A percentile compares a stretch with the other conserved stretches of the same genome.
Evolutionary conservation across 2,888 invertebrate genomes (phyloP).

Genomic region (Rhamnusium bicolor): DNA sequence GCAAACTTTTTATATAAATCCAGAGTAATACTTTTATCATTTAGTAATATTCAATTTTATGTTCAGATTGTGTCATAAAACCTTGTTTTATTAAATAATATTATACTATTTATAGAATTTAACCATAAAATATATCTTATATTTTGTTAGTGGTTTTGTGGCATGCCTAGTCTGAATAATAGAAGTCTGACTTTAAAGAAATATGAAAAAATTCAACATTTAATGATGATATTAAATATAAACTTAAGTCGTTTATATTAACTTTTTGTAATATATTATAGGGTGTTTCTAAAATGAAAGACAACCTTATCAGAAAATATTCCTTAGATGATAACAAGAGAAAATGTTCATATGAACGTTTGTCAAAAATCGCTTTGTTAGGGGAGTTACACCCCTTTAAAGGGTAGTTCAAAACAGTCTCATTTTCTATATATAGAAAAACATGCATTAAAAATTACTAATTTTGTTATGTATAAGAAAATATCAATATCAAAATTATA

Average conservation of each 20-base stretch:
- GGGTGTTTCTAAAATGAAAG: neutral
- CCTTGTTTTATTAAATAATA: constrained; percentile 8
- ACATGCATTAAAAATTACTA: neutral
- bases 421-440: neutral
- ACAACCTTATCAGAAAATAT: neutral
- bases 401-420: neutral
- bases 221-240: neutral
- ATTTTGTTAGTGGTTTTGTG: constrained; percentile 34
- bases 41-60: constrained; percentile 2
- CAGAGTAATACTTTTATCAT: neutral
- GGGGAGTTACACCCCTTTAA: neutral
- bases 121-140: constrained; percentile 35
- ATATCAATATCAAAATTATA: too few relatives aligned
- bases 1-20: neutral
- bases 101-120: constrained; percentile 32
- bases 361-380: neutral
- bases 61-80: constrained; percentile 21
- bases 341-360: neutral
- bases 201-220: neutral
- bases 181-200: neutral
- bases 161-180: constrained; percentile 4
- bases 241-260: neutral
- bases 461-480: too few relatives aligned
- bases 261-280: neutral
- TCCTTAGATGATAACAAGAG: neutral